Evolutionary conservation across 2,113 vertebrate species (phyloP).

Genomic region (Semnornis frantzii): DNA sequence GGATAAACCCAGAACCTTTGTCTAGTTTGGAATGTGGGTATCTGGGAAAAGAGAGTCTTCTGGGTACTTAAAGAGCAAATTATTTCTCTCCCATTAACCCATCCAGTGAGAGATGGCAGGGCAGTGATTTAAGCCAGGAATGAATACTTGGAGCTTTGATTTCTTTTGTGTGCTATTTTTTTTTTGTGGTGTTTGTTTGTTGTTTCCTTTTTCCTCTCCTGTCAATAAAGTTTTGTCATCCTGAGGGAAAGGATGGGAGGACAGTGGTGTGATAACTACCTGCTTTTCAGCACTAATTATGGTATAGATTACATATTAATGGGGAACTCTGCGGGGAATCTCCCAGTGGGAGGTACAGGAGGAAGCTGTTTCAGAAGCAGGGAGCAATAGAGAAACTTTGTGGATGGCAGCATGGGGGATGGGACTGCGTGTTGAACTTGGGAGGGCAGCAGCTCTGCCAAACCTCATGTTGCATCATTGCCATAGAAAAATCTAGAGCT

Average conservation of each 20-base stretch:
- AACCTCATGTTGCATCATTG: not conserved
- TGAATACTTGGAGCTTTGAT: not conserved
- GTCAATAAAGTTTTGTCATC: not conserved
- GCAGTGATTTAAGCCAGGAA: not conserved
- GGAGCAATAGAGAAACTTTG: not conserved
- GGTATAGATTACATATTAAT: conserved; percentile 24
- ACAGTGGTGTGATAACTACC: not conserved
- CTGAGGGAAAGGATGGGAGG: not conserved
- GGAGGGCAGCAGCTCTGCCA: not conserved
- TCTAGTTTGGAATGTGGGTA: not conserved
- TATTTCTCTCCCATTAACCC: not conserved
- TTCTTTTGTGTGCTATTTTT: not conserved
- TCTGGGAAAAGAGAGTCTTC: not conserved
- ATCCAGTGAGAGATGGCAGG: not conserved
- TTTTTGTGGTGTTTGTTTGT: no score
- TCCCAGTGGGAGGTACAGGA: not conserved
- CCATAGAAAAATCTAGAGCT: not conserved
- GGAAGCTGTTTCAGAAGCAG: not conserved
- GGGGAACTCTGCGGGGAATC: not conserved
- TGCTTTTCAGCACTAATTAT: conserved; percentile 8
- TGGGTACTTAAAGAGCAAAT: not conserved
- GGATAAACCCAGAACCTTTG: not conserved
- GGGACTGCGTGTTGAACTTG: accelerated
- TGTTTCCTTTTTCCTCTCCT: no score
- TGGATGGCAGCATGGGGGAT: not conserved